Evolutionary conservation across 2,113 vertebrate genomes (phyloP), one percentile per base, ranked within the genome.

Genomic region (Eubucco bourcierii): DNA sequence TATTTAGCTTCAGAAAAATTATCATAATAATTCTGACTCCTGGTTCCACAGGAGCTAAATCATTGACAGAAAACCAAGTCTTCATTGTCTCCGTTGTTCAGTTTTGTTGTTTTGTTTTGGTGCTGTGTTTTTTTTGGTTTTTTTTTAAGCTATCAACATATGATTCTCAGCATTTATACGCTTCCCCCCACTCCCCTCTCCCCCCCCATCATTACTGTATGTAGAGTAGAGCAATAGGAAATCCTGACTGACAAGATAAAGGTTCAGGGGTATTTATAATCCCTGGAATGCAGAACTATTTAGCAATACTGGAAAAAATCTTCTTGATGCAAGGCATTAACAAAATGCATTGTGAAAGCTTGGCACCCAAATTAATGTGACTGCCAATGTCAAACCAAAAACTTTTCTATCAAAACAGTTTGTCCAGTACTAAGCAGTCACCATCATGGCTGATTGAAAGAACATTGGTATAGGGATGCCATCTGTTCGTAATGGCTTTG

Each of bases 321-420:
- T 53, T 27, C 60, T 73, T 77, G 60, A 72, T 81, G 65, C 15
- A 68, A 64, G 60, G 56, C 60, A 81, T 70, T 84, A 90, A 78
- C 44, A 80, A 84, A 80, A 84, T 60, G 44, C 15, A 56, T 81
- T 81, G 44, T 73, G 66, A 78, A 84, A 84, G 6, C 33, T 28
- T 64, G 61, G 84, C 87, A 56, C 52, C 24, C 50, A 78, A 81
- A 84, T 90, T 53, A 63, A 68, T 44, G 60, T 44, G 66, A 23
- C 37, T 74, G 66, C 70, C 70, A 93, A 85, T 88, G 84, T 90
- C 87, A 90, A 88, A 70, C 53, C 75, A 88, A 84, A 88, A 90
- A 81, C 56, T 88, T 81, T 65, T 75, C 61, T 73, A 85, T 66
- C 56, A 59, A 81, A 81, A 78, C 71, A 81, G 46, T 88, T 95